phyloP scores from a whole-genome alignment of 2,888 invertebrate species.

The Pycnomerus fuliginosus region DNA sequence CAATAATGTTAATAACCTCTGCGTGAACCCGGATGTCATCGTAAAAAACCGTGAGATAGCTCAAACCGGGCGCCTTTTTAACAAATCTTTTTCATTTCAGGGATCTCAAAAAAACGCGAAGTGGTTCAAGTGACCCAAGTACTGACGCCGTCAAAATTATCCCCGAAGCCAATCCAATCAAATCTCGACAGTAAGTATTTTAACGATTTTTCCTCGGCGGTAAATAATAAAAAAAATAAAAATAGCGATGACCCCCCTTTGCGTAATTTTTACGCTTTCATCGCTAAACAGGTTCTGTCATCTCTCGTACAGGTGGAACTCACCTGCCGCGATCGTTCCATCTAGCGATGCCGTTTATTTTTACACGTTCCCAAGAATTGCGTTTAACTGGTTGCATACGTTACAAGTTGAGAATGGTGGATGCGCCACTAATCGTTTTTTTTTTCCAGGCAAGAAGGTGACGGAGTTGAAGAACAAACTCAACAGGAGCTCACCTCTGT shows the following conservation, averaged over 20 bases:
- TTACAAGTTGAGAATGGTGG: not conserved
- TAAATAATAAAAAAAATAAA: not conserved
- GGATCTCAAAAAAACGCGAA: slow-evolving; percentile 43
- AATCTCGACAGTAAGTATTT: slow-evolving; percentile 43
- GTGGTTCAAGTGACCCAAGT: slow-evolving; percentile 49
- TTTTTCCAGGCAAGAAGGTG: slow-evolving; percentile 13
- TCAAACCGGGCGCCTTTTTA: not conserved
- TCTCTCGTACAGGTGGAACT: slow-evolving; percentile 31
- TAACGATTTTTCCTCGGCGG: not conserved
- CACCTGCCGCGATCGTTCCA: slow-evolving; percentile 28
- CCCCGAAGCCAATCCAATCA: slow-evolving; percentile 38
- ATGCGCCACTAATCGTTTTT: too few relatives aligned
- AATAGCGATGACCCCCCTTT: too few relatives aligned
- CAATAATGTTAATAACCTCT: not conserved
- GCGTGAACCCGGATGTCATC: not conserved
- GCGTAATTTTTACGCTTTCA: too few relatives aligned
- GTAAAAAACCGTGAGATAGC: not conserved
- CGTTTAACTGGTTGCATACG: slow-evolving; percentile 6
- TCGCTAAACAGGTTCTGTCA: too few relatives aligned
- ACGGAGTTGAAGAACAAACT: slow-evolving; percentile 30
- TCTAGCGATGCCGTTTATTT: too few relatives aligned
- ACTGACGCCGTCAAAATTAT: slow-evolving; percentile 45
- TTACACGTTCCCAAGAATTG: too few relatives aligned
- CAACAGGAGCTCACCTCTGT: slow-evolving; percentile 34
- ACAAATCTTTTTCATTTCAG: slow-evolving; percentile 41